These are phyloP conservation scores for Idaea dimidiata DNA, from an alignment of 2,888 invertebrate genomes.

Conservation along the genomic window DNA sequence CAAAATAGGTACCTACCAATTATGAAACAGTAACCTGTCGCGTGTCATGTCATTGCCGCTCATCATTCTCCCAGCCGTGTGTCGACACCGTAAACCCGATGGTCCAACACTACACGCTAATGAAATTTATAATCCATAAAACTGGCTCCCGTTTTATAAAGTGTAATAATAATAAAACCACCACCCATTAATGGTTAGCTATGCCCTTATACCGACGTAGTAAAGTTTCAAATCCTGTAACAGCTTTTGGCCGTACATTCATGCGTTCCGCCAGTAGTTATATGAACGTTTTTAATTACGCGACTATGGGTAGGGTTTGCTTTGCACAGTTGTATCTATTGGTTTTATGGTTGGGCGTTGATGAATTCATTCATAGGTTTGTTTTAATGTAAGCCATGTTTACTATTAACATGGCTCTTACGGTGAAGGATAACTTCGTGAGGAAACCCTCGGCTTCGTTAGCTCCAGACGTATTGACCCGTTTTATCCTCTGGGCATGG, in stretches of 20 bases:
- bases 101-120: conserved; percentile 68
- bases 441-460: too few species aligned
- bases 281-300: conserved; percentile 38
- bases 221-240: not conserved
- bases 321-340: conserved; percentile 15
- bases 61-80: conserved; percentile 27
- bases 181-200: not conserved
- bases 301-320: conserved; percentile 32
- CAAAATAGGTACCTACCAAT: too few species aligned
- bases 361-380: not conserved
- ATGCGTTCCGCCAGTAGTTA: conserved; percentile 23
- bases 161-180: conserved; percentile 75
- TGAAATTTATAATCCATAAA: conserved; percentile 77
- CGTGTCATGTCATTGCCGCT: conserved; percentile 8
- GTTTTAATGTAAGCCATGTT: not conserved
- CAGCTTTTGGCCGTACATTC: conserved; percentile 24
- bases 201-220: not conserved
- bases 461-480: too few species aligned
- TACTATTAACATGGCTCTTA: not conserved
- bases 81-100: conserved; percentile 60
- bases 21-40: too few species aligned
- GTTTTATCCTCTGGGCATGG: too few species aligned
- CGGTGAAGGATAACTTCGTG: too few species aligned
- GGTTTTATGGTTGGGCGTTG: not conserved
- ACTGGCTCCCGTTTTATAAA: conserved; percentile 68